phyloP scores from a whole-genome alignment of 2,797 vertebrate species.

The Caiman crocodilus region DNA sequence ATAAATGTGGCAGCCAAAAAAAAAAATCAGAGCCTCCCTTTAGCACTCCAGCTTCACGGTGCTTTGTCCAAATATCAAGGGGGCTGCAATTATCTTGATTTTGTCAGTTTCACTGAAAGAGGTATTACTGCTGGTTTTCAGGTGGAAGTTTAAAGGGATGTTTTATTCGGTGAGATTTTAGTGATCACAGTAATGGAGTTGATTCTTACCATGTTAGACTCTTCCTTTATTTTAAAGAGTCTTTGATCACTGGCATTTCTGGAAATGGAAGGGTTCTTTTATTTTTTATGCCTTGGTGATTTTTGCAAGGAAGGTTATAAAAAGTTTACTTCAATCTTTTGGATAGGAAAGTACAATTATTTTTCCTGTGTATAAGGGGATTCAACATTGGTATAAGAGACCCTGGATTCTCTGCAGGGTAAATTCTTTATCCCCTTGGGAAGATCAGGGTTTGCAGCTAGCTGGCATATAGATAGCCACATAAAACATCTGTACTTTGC shows the following conservation, averaged over 20 bases:
- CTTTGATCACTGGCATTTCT: too few relatives aligned
- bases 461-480: too few relatives aligned
- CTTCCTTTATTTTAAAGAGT: too few relatives aligned
- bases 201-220: neutral
- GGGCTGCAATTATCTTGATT: too few relatives aligned
- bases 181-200: neutral
- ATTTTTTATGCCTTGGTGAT: too few relatives aligned
- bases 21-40: too few relatives aligned
- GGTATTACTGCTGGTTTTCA: too few relatives aligned
- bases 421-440: too few relatives aligned
- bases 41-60: neutral
- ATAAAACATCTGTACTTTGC: too few relatives aligned
- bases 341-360: neutral
- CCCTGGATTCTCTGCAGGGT: too few relatives aligned
- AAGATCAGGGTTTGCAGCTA: too few relatives aligned
- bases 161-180: neutral
- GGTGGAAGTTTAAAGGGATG: neutral
- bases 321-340: neutral
- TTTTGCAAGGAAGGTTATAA: neutral
- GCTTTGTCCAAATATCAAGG: neutral
- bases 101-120: too few relatives aligned
- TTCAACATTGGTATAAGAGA: neutral
- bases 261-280: neutral
- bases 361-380: neutral
- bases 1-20: neutral